Evolutionary conservation across 2,888 invertebrate genomes (phyloP).

Genomic region (Heliconius hortense): DNA sequence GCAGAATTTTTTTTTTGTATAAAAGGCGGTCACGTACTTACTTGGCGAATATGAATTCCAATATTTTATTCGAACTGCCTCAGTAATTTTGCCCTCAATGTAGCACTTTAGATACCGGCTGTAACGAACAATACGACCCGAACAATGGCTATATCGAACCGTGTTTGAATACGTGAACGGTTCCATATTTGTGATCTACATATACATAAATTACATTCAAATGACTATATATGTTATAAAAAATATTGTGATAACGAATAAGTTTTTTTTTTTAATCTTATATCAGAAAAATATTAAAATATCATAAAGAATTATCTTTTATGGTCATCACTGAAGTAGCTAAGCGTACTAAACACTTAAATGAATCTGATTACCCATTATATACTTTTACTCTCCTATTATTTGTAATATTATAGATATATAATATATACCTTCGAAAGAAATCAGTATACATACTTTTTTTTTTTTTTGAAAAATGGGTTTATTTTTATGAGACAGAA

Average conservation of each 20-base stretch:
- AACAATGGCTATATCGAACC: constrained; percentile 38
- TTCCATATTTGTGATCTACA: constrained; percentile 25
- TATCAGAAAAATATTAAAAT: background rate
- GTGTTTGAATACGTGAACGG: constrained; percentile 30
- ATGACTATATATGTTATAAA: background rate
- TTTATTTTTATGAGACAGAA: background rate
- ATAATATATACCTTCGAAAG: too few species aligned
- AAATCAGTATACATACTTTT: background rate
- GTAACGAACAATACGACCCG: constrained; percentile 39
- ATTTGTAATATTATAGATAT: background rate
- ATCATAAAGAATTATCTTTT: background rate
- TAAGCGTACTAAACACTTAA: background rate
- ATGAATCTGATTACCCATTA: background rate
- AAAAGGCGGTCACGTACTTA: constrained; percentile 1
- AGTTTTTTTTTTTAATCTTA: background rate
- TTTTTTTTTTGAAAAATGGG: background rate
- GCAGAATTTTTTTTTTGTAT: background rate
- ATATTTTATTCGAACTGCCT: constrained; percentile 20
- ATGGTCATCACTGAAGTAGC: background rate
- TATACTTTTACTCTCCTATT: background rate
- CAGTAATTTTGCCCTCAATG: constrained; percentile 28
- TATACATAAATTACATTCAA: constrained; percentile 22
- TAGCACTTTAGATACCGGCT: constrained; percentile 32
- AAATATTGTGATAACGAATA: background rate
- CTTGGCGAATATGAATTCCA: constrained; percentile 21